phyloP scores from a whole-genome alignment of 2,797 vertebrate species.

The Ateles fusciceps region DNA sequence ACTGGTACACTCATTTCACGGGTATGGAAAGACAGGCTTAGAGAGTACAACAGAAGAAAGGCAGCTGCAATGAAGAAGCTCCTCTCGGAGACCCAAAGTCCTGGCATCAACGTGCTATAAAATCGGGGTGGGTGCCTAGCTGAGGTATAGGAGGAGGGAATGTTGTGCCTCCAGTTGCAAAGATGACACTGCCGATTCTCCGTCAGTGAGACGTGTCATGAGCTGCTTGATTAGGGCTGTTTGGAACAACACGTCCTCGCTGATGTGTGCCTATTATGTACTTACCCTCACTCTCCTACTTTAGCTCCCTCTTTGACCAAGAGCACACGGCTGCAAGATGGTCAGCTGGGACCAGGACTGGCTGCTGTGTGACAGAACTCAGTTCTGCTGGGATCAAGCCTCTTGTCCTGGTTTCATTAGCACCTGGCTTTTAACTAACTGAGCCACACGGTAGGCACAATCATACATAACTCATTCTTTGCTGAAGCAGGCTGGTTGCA shows the following conservation, averaged over 20 bases:
- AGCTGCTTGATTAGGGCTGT: not conserved
- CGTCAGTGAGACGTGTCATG: not conserved
- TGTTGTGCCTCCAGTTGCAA: not conserved
- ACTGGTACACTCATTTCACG: constrained; percentile 2
- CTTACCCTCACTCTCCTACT: not conserved
- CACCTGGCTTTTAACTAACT: constrained; percentile 26
- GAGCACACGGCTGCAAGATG: not conserved
- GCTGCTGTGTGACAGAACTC: not conserved
- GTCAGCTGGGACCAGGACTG: constrained; percentile 22
- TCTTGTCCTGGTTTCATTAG: constrained; percentile 33
- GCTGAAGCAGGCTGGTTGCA: not conserved
- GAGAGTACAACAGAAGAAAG: not conserved
- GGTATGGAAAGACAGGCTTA: constrained; percentile 38
- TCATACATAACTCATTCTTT: constrained; percentile 3
- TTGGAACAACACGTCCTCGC: constrained; percentile 10
- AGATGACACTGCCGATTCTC: constrained; percentile 22
- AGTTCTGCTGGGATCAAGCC: not conserved
- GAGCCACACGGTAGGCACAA: not conserved
- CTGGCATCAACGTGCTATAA: constrained; percentile 31
- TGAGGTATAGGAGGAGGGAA: constrained; percentile 15
- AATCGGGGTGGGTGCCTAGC: constrained; percentile 16
- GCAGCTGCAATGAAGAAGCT: constrained; percentile 34
- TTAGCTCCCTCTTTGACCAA: not conserved
- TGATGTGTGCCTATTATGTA: not conserved
- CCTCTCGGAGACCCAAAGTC: constrained; percentile 4